Percentiles rank a stretch among this genome's conserved stretches.
Evolutionary conservation across 2,113 vertebrate genomes (phyloP).

Genomic region (Pao palembangensis): DNA sequence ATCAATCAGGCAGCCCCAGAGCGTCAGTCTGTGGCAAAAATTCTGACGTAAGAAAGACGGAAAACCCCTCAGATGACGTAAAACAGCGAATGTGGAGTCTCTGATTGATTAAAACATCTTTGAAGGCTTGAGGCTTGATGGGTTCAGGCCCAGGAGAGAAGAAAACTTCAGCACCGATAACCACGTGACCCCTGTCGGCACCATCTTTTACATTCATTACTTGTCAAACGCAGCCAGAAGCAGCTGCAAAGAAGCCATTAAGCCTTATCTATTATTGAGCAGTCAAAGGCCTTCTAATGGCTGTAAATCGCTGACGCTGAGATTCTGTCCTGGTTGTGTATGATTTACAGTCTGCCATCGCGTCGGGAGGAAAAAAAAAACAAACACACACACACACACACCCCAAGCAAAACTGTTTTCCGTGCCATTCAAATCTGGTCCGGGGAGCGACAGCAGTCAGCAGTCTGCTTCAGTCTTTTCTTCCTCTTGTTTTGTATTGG

Average conservation of each 20-base stretch:
- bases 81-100: not conserved
- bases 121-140: too few species aligned
- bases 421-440: slow-evolving; percentile 17
- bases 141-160: not conserved
- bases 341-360: slow-evolving; percentile 38
- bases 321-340: slow-evolving; percentile 41
- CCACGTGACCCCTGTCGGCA: slow-evolving; percentile 39
- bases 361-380: slow-evolving; percentile 32
- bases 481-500: slow-evolving; percentile 25
- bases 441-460: slow-evolving; percentile 16
- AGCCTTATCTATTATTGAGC: slow-evolving; percentile 74
- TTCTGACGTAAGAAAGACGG: slow-evolving; percentile 36
- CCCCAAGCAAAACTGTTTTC: slow-evolving; percentile 15
- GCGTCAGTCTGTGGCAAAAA: slow-evolving; percentile 24
- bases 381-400: slow-evolving; percentile 1
- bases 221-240: slow-evolving; percentile 62
- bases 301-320: slow-evolving; percentile 60
- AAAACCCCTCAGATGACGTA: slow-evolving; percentile 19
- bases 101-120: not conserved
- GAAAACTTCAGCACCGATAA: slow-evolving; percentile 30
- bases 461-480: slow-evolving; percentile 18
- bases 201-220: slow-evolving; percentile 54
- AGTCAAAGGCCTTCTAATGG: slow-evolving; percentile 60
- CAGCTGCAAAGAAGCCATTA: slow-evolving; percentile 65
- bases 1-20: slow-evolving; percentile 45